Percentiles rank a stretch among this genome's conserved stretches.
Evolutionary conservation across 2,113 vertebrate species (phyloP).

Genomic region (Cynopterus brachyotis): DNA sequence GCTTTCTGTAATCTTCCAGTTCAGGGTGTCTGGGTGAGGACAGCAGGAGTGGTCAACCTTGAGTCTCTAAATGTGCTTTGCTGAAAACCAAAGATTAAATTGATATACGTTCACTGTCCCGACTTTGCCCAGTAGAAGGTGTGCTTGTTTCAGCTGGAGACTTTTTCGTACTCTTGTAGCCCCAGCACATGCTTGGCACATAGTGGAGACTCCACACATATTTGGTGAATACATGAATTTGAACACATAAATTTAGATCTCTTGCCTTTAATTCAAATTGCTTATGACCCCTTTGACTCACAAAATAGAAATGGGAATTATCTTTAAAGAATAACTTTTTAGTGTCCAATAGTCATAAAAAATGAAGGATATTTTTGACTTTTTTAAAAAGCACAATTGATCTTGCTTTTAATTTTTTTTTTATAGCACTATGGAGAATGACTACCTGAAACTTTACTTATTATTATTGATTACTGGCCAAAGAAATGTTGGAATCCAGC

Average conservation of each 20-base stretch:
- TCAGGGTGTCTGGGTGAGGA: neutral
- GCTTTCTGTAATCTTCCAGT: neutral
- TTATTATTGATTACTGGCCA: slow-evolving; percentile 34
- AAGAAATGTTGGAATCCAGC: neutral
- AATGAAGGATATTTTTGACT: neutral
- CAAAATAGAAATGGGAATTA: neutral
- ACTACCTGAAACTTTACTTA: slow-evolving; percentile 20
- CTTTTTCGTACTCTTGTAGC: neutral
- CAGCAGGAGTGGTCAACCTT: no score
- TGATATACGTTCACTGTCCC: neutral
- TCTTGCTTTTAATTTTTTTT: slow-evolving; percentile 57
- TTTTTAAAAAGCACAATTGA: slow-evolving; percentile 39
- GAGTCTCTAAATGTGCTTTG: neutral
- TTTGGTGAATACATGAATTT: slow-evolving; percentile 19
- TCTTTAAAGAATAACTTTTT: slow-evolving; percentile 21
- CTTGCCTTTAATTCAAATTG: neutral
- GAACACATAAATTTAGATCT: neutral
- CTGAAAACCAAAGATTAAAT: neutral
- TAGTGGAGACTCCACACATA: neutral
- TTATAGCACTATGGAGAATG: neutral
- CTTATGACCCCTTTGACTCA: neutral
- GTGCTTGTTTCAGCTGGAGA: neutral
- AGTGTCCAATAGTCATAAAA: slow-evolving; percentile 35
- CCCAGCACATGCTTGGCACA: neutral
- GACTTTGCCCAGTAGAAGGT: neutral